Conservation (phyloP, 2,113 vertebrate species). For the Pedetes capensis region DNA sequence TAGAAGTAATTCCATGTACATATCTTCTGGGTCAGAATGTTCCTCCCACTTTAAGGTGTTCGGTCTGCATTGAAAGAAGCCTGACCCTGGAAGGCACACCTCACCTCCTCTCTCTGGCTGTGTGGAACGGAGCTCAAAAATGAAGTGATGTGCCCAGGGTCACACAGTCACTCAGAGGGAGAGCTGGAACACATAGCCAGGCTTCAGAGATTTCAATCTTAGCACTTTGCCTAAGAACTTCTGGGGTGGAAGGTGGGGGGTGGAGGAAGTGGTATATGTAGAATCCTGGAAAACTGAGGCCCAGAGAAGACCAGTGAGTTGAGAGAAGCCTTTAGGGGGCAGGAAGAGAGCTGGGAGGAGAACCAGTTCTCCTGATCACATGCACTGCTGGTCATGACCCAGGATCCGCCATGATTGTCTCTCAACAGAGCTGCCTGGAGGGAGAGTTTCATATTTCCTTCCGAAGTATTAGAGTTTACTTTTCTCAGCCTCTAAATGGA, state of each 20-base stretch:
- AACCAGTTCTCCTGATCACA: background rate
- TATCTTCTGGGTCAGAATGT: background rate
- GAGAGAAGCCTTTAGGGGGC: background rate
- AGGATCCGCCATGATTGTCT: background rate
- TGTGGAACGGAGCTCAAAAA: background rate
- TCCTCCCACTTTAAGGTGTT: background rate
- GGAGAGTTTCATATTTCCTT: background rate
- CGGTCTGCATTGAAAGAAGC: background rate
- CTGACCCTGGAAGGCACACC: background rate
- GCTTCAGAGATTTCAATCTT: background rate
- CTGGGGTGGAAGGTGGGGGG: no score
- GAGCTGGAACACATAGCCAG: fast-evolving
- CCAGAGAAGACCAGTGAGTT: background rate
- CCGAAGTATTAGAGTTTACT: background rate
- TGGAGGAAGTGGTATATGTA: background rate
- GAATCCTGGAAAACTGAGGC: background rate
- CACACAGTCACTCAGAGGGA: background rate
- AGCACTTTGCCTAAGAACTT: background rate
- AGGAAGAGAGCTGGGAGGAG: background rate
- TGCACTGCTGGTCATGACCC: background rate
- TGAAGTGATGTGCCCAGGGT: background rate
- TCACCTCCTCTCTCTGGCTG: background rate
- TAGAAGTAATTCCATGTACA: background rate
- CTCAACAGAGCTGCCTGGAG: background rate
- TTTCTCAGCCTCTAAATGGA: background rate